Evolutionary conservation across 2,113 vertebrate species (phyloP), one percentile per base, ranked within the genome.

Genomic region (Callospermophilus lateralis): DNA sequence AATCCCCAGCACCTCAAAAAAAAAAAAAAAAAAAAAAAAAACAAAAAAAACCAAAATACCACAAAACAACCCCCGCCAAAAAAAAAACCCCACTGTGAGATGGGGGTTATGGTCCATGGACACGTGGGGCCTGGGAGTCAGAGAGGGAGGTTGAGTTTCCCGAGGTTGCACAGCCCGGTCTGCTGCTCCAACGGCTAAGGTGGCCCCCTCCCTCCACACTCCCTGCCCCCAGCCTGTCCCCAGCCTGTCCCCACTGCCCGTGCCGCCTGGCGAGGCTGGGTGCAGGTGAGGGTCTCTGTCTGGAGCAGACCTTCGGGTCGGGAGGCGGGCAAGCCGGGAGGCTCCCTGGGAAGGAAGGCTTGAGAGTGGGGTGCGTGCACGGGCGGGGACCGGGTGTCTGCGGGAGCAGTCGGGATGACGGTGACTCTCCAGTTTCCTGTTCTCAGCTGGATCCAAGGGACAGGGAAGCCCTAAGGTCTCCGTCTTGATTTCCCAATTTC

Each of bases 171-270:
- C 16, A 53, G 58, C 65, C 83, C 34, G 51, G 37, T 8, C 67
- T 39, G 20, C 76, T 20, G 74, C 48, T 10, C 32, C 32, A 8
- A 6, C n/a, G 84, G 0, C 51, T 0, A 4, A 4, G 68, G 30
- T 0, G 0, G 11, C 45, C 15, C n/a, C n/a, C 16, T 32, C 63
- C 42, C 42, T 55, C 16, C 2, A 0, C 13, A 2, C 42, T 5
- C 0, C 58, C 58, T 0, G 24, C 58, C 20, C n/a, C 45, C 3
- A 37, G 24, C 26, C 79, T 0, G 0, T 8, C 20, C n/a, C 45
- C 3, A 37, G 24, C 26, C 79, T 0, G 0, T 8, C 73, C 11
- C 17, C 24, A 8, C 7, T 0, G 6, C 0, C 20, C 12, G 1
- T 17, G 19, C 80, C 3, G 10, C 32, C 53, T 51, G 70, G 45